Evolutionary conservation across 2,888 invertebrate genomes (phyloP).

Genomic region (Drosophila monieri): DNA sequence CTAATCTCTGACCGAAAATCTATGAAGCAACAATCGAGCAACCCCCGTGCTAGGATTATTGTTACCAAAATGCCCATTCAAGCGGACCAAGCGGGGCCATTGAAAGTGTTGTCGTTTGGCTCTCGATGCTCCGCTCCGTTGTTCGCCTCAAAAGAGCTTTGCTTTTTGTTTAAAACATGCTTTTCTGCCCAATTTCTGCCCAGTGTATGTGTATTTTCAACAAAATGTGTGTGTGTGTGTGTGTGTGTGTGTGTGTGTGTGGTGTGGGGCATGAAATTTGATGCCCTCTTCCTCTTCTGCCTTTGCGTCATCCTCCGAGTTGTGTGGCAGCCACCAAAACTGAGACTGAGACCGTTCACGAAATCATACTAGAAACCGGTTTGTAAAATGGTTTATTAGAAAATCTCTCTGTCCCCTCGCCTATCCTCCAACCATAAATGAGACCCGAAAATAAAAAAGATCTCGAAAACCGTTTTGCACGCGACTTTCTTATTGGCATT

Average conservation of each 20-base stretch:
- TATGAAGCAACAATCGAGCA: constrained; percentile 39
- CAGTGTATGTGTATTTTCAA: constrained; percentile 20
- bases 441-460: constrained; percentile 47
- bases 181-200: constrained; percentile 55
- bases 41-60: constrained; percentile 54
- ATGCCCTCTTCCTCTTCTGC: constrained; percentile 62
- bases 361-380: constrained; percentile 65
- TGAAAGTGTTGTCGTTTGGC: constrained; percentile 60
- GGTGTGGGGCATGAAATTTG: constrained; percentile 72
- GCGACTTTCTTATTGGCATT: constrained; percentile 74
- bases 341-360: constrained; percentile 69
- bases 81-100: constrained; percentile 49
- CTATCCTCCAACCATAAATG: constrained; percentile 65
- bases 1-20: constrained; percentile 72
- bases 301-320: constrained; percentile 40
- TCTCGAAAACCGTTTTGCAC: constrained; percentile 58
- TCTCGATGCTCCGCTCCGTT: constrained; percentile 9
- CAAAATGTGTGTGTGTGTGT: constrained; percentile 8
- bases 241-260: constrained; percentile 18
- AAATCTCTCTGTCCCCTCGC: constrained; percentile 59
- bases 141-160: constrained; percentile 61
- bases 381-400: constrained; percentile 75
- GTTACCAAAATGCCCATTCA: constrained; percentile 55
- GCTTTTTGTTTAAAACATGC: constrained; percentile 73
- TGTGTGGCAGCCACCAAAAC: constrained; percentile 58